Base-by-base conservation (phyloP, 2,113 vertebrate genomes). In the Centropus unirufus region DNA sequence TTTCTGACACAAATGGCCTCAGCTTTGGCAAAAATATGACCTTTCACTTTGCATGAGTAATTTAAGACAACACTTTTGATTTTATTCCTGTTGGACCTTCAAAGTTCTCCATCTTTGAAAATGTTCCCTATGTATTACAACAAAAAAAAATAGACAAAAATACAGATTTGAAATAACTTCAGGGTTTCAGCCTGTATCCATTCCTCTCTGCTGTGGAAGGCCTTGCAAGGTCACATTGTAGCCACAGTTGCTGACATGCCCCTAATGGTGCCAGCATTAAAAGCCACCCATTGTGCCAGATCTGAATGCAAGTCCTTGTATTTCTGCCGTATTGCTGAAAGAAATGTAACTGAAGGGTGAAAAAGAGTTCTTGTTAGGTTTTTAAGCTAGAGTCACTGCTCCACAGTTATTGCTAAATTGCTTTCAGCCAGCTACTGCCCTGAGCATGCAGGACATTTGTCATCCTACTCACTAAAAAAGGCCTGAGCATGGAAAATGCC, bases 371-470 rank as follows among this genome's bases (percentile, higher is more conserved):
- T 64, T 34, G 26, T 4, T 61, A 18, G 19, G 17, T 47, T 89
- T 89, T 87, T 46, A 78, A 96, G 68, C 32, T 2, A 1, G 26
- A 81, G 26, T 18, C 47, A 82, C 52, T 87, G 40, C 69, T 47
- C 9, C 0, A 0, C 0, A 2, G 46, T 7, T 87, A 34, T 11
- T 89, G 91, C 83, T 68, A 89, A 75, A 47, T 32, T 57, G 20
- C 54, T 82, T 75, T 82, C 59, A 64, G 61, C 24, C 47, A n/a
- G 29, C 61, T 39, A 26, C 42, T 67, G 62, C 27, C 58, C 70
- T 0, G 2, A 40, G 29, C 1, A 3, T 1, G 0, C 14, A 36
- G 70, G 55, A 49, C 2, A 0, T 94, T 86, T 42, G 54, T 92
- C 59, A 80, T 49, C 39, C 36, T 4, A 5, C 70, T 69, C 5